Evolutionary conservation across 2,888 invertebrate genomes (phyloP), one percentile per base, ranked within the genome.

Genomic region (Pimpla rufipes): DNA sequence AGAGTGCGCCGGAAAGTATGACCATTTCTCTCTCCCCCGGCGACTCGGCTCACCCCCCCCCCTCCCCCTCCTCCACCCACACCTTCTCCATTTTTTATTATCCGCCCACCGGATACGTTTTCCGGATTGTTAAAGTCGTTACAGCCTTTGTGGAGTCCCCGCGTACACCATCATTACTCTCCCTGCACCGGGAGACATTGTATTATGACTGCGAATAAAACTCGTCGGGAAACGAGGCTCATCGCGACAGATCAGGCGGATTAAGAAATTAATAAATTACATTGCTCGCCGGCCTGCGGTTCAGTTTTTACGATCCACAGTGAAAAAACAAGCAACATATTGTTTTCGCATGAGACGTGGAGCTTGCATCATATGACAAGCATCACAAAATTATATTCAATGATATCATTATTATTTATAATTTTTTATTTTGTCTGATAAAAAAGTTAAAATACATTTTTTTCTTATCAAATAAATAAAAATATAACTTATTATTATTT

Each of bases 1-100:
- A 83, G 83, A 83, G 80, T 70, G 76, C 71, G 73, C 80, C 77
- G 83, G 66, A 77, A 83, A 80, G 80, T 80, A 62, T 73, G 45
- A 70, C 59, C 50, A 68, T 52, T 76, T 64, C 71, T 13, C 50
- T 64, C 16, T 62, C 62, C 40, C 50, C 57, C 42, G 29, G n/a
- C n/a, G n/a, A n/a, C 50, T 55, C 66, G 3, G 35, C 42, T 13
- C 37, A 45, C 40, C 59, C 50, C 62, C 21, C 57, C 16, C 66
- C 10, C 52, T 66, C n/a, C 57, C 47, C 40, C 59, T 59, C 55
- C 29, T 42, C 42, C 40, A 50, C 23, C 59, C 45, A 11, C 40
- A 18, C 55, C 45, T 47, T 37, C 23, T 47, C 23, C 21, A 37
- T 55, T 50, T 66, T 13, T 68, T 79, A 40, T 42, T 52, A 70